These are phyloP conservation scores for Gryllus bimaculatus DNA, from an alignment of 1,140 invertebrate genomes.

Conservation along the genomic window DNA sequence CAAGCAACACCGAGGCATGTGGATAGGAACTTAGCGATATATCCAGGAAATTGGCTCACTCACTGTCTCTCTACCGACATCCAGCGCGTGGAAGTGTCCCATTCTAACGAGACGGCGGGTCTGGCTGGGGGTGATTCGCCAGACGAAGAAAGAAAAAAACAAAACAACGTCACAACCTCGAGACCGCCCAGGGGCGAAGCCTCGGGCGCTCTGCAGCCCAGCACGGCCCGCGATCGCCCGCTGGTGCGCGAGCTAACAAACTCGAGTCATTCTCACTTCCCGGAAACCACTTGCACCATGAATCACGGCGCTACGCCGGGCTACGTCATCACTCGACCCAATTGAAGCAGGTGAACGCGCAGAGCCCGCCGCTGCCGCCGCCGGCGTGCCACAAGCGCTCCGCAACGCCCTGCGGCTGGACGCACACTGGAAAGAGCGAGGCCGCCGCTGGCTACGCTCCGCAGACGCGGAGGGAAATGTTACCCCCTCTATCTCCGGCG, in stretches of 20 bases:
- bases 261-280: neutral
- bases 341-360: neutral
- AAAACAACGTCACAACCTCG: too few species aligned
- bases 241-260: neutral
- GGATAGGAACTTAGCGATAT: too few species aligned
- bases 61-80: constrained; percentile 1
- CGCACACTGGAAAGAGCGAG: neutral
- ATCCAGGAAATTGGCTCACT: neutral
- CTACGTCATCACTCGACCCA: neutral
- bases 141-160: too few species aligned
- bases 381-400: neutral
- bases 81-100: constrained; percentile 10
- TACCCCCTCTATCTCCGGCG: neutral
- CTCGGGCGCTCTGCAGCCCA: neutral
- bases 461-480: neutral
- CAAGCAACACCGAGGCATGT: too few species aligned
- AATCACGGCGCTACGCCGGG: neutral
- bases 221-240: neutral
- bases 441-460: neutral
- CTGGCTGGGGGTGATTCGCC: neutral
- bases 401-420: neutral
- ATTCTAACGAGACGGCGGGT: neutral
- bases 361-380: neutral
- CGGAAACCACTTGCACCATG: neutral
- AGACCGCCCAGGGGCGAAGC: neutral